Evolutionary conservation across 2,797 vertebrate genomes (phyloP).

Genomic region (Microhierax caerulescens): DNA sequence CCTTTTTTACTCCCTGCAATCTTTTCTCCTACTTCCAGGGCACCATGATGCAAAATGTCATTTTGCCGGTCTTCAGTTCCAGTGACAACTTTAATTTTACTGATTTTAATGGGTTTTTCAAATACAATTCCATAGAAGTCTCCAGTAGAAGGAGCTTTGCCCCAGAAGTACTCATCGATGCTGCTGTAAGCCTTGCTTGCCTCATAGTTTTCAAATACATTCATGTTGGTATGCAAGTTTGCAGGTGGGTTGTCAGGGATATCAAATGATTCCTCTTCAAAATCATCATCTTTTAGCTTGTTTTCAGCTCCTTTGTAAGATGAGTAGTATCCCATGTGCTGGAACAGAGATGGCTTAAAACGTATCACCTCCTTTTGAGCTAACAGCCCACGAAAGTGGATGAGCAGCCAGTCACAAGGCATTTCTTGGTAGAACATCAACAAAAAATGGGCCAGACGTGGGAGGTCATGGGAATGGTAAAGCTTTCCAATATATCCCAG

Average conservation of each 20-base stretch:
- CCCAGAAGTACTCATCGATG: slow-evolving; percentile 96
- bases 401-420: slow-evolving; percentile 97
- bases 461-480: slow-evolving; percentile 94
- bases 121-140: slow-evolving; percentile 91
- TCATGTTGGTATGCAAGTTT: slow-evolving; percentile 91
- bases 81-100: slow-evolving; percentile 91
- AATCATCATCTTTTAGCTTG: slow-evolving; percentile 96
- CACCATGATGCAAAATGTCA: slow-evolving; percentile 91
- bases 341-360: slow-evolving; percentile 97
- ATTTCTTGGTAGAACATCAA: slow-evolving; percentile 99
- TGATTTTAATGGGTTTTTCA: slow-evolving; percentile 88
- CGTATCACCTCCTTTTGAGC: slow-evolving; percentile 97
- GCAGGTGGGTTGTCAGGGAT: slow-evolving; percentile 97
- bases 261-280: slow-evolving; percentile 94
- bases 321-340: slow-evolving; percentile 99
- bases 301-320: slow-evolving; percentile 97
- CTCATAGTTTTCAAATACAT: slow-evolving; percentile 94
- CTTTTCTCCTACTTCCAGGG: slow-evolving; percentile 91
- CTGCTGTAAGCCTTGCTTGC: slow-evolving; percentile 93
- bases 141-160: slow-evolving; percentile 89
- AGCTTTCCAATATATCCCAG: slow-evolving; percentile 98
- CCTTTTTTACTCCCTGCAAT: slow-evolving; percentile 84
- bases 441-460: slow-evolving; percentile 93
- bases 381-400: slow-evolving; percentile 91
- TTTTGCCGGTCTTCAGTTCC: slow-evolving; percentile 94